Conservation (phyloP, 2,113 vertebrate species). For the Ia io region DNA sequence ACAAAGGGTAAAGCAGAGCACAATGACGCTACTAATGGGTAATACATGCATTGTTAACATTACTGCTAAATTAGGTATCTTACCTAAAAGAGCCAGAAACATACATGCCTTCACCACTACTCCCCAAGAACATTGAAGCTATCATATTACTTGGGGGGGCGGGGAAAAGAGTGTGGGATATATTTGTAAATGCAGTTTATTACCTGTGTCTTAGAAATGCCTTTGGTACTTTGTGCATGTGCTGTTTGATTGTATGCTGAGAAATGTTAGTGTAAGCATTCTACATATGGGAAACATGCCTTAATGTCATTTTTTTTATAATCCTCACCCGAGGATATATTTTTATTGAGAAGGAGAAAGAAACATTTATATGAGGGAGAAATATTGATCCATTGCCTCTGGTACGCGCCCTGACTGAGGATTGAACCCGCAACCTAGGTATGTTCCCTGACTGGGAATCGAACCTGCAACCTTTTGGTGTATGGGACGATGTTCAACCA, state of each 20-base stretch:
- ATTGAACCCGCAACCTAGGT: background rate
- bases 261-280: slow-evolving; percentile 4
- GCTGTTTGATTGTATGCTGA: background rate
- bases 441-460: background rate
- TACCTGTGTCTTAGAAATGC: slow-evolving; percentile 44
- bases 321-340: background rate
- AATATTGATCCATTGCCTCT: background rate
- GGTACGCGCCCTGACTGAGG: background rate
- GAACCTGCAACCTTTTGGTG: background rate
- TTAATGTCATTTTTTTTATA: background rate
- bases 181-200: slow-evolving; percentile 23
- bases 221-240: slow-evolving; percentile 12
- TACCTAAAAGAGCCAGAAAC: slow-evolving; percentile 52
- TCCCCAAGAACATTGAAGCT: background rate
- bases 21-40: slow-evolving; percentile 34
- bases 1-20: background rate
- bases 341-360: background rate
- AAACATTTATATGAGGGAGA: background rate
- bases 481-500: background rate
- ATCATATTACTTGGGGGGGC: background rate
- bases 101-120: slow-evolving; percentile 41
- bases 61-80: slow-evolving; percentile 65
- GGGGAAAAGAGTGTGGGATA: background rate
- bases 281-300: background rate
- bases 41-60: slow-evolving; percentile 55